These are phyloP conservation scores for Sinhomidia bicolor DNA, from an alignment of 2,888 invertebrate species.

Conservation along the genomic window DNA sequence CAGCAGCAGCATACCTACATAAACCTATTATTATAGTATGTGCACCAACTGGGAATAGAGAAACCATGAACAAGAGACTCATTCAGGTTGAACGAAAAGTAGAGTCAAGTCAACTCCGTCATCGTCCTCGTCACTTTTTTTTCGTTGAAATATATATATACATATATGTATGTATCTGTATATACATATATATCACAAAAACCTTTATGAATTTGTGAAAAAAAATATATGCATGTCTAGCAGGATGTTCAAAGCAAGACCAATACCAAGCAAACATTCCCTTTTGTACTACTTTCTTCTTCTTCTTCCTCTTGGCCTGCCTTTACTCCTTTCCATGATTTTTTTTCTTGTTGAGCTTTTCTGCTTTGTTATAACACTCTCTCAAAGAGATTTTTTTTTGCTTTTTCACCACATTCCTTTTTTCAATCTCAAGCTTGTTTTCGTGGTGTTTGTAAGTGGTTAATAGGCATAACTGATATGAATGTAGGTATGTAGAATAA, in stretches of 20 bases:
- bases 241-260: neutral
- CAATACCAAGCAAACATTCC: constrained; percentile 44
- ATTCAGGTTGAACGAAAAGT: constrained; percentile 63
- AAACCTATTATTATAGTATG: too few species aligned
- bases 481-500: constrained; percentile 5
- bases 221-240: neutral
- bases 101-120: constrained; percentile 31
- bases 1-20: too few species aligned
- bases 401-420: constrained; percentile 14
- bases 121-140: neutral
- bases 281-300: neutral
- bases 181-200: too few species aligned
- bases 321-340: constrained; percentile 19
- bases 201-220: neutral
- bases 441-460: constrained; percentile 27
- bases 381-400: constrained; percentile 34
- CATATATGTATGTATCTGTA: too few species aligned
- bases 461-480: constrained; percentile 37
- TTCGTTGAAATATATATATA: too few species aligned
- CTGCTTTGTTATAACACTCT: constrained; percentile 28
- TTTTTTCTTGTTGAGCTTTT: constrained; percentile 14
- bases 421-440: neutral
- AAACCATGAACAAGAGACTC: constrained; percentile 66
- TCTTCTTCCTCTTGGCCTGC: neutral
- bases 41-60: constrained; percentile 30